Base-by-base conservation (phyloP, 2,113 vertebrate genomes). In the Clupea harengus region DNA sequence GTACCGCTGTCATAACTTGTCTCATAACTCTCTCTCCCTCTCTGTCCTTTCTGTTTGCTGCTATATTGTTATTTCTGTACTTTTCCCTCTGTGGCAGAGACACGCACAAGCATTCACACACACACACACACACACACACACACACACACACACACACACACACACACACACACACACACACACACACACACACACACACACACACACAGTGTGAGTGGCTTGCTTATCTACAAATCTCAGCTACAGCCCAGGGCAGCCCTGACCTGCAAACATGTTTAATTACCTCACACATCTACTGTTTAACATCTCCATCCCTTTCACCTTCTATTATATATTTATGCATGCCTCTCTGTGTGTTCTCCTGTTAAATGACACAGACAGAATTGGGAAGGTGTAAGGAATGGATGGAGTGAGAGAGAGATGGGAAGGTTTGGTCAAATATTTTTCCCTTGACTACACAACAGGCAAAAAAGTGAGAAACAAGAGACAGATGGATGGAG, bases 401-500 rank as follows among this genome's bases (percentile, higher is more conserved):
- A 75, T 32, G 85, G 84, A 86, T 87, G 88, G 85, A 39, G 83
- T 87, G 89, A 91, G 92, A 93, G 3, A 45, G n/a, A 75, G n/a
- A 75, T 11, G 28, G 10, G 57, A 47, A 52, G 15, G 46, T 11
- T 39, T 60, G 81, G 90, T 90, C 90, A 84, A 57, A 88, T 54
- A 7, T 87, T 87, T 90, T 78, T 91, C 90, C 86, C 87, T 90
- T 92, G 86, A 91, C 83, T 92, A 90, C 83, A 88, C 85, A 87
- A 86, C 72, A 81, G 72, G 45, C 49, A 52, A 81, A 32, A 22
- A 32, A 82, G 81, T 86, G 88, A 85, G 84, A 89, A 85, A 85
- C 8, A 75, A 39, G 84, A 57, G 82, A 88, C 89, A 90, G 93
- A 92, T 90, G 90, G 92, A 88, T 57, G 88, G 90, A 91, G 89